Evolutionary conservation across 2,888 invertebrate species (phyloP), one percentile per base, ranked within the genome.

Genomic region (Sarcophaga subvicina): DNA sequence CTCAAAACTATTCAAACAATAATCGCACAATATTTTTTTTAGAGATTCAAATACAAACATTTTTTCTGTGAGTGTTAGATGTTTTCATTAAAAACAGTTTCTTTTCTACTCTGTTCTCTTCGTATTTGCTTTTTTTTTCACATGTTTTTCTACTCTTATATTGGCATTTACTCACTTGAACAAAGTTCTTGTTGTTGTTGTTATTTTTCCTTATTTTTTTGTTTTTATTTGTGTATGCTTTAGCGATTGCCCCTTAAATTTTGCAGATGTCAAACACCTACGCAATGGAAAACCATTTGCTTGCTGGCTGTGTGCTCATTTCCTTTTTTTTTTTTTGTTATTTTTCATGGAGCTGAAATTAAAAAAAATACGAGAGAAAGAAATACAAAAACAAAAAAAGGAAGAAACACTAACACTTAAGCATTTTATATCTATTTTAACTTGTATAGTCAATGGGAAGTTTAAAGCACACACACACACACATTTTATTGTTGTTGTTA

Each of bases 231-330:
- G 49, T 20, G 3, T 59, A 37, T 75, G 22, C 71, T 66, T 60
- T 11, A 69, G 25, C 22, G n/a, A 66, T 83, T 85, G 60, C 85
- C 78, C 83, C 83, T 91, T 76, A 76, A 59, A 88, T 86, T 88
- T 82, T 88, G 88, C 88, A 88, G 85, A 88, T 87, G 87, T 87
- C 87, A 86, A 86, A 87, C 87, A 87, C 87, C 87, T 87, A 87
- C 87, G 87, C 87, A 87, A 84, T 84, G 79, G 82, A 87, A 79
- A 87, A 72, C 80, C 72, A 83, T 84, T 59, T 66, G 70, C 54
- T 14, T 54, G 54, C 1, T 14, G 14, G 54, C 54, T 14, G 54
- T 54, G 54, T 54, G 17, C 17, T 54, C 54, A 54, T 54, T 14
- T 54, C 4, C 14, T 5, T 54, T 49, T 54, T 54, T 37, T 37